Base-by-base conservation (phyloP, 2,888 invertebrate species). In the Cosmia pyralina region DNA sequence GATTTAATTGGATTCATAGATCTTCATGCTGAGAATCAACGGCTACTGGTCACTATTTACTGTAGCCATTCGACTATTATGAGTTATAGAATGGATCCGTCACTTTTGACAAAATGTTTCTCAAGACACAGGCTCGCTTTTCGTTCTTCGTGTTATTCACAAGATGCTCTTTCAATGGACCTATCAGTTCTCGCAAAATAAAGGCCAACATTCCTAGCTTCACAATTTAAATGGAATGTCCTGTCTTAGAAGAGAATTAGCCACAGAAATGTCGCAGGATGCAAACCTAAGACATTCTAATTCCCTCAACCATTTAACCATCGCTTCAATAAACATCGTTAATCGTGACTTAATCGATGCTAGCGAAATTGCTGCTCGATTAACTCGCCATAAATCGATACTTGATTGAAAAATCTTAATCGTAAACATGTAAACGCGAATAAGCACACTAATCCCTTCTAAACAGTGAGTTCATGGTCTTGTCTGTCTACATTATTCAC, bases 381-480 rank as follows among this genome's bases (percentile, higher is more conserved):
- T 72, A 70, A 75, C 46, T 75, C 62, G 41, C 65, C 55, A 68
- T 72, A 84, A 67, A 84, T 75, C 63, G 66, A 82, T 69, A 57
- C 50, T 69, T 74, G 62, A 79, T 79, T 72, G 67, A 74, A 84
- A 83, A 83, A 70, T 68, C 71, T 72, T 79, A 79, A 76, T 69
- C 72, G 76, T 73, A 70, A 59, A 70, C 72, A 81, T 81, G 58
- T 81, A 59, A 79, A 72, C 65, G 66, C 70, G 65, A 73, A 78
- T 74, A 84, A 82, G 77, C 72, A 77, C 71, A 80, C 60, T 80
- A 80, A 85, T 86, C 91, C 91, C 90, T 91, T 92, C 90, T 91
- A 91, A 90, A 90, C 84, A 66, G 72, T 63, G 88, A 88, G 91
- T 90, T 92, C 92, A 91, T 81, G 91, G 90, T 86, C 91, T 85